Conservation (phyloP, 2,113 vertebrate genomes). For the Gopherus flavomarginatus region DNA sequence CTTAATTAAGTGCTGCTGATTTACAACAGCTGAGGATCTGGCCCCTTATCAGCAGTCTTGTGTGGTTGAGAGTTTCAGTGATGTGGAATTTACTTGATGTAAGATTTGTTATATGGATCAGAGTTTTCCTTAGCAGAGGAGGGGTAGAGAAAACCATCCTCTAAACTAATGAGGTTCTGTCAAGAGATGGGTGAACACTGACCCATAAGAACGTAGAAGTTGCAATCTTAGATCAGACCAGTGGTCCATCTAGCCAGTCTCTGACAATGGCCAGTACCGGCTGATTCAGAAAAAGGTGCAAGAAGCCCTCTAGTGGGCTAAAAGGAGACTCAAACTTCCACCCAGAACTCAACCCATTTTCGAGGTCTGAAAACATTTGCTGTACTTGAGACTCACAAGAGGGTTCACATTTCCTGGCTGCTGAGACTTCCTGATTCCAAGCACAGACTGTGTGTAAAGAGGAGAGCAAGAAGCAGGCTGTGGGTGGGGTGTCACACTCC, state of each 20-base stretch:
- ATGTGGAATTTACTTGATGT: background rate
- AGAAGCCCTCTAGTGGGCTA: background rate
- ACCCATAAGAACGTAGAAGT: background rate
- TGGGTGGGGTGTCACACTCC: background rate
- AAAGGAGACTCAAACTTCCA: background rate
- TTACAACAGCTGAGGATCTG: background rate
- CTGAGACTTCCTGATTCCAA: background rate
- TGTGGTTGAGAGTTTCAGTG: background rate
- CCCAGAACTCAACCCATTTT: background rate
- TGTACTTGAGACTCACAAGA: background rate
- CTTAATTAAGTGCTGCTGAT: too few species aligned
- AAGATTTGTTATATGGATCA: background rate
- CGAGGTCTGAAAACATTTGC: background rate
- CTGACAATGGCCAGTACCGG: too few species aligned
- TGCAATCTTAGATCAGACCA: background rate
- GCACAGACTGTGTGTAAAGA: background rate
- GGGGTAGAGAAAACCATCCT: background rate
- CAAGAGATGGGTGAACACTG: background rate
- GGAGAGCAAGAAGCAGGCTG: background rate
- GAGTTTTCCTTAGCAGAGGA: background rate
- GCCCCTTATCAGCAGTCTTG: background rate
- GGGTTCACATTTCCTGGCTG: background rate
- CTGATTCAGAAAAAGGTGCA: too few species aligned
- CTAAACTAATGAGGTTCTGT: background rate
- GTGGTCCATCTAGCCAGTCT: background rate